Conservation (phyloP, 2,113 vertebrate genomes). For the Mesocricetus auratus region DNA sequence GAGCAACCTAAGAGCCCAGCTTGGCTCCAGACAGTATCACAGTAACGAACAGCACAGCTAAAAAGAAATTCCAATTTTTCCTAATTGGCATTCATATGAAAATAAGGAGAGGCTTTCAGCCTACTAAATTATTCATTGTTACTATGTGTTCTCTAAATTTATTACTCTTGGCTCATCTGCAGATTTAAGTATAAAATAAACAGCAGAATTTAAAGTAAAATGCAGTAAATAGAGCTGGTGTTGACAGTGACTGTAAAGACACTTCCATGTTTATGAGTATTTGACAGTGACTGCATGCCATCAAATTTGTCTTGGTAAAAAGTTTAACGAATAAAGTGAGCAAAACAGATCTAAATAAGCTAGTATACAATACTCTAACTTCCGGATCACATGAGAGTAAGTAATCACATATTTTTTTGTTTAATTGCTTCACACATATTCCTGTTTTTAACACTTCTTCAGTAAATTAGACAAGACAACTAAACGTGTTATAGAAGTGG, state of each 20-base stretch:
- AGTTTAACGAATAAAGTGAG: conserved; percentile 83
- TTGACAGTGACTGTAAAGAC: conserved; percentile 81
- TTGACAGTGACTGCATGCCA: conserved; percentile 58
- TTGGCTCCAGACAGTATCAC: conserved; percentile 66
- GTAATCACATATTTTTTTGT: conserved; percentile 81
- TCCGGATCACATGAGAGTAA: conserved; percentile 71
- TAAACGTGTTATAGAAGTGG: conserved; percentile 74
- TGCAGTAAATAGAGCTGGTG: conserved; percentile 80
- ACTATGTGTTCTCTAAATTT: conserved; percentile 81
- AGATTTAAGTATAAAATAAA: conserved; percentile 84
- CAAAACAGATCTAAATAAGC: conserved; percentile 75
- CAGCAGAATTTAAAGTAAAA: conserved; percentile 79
- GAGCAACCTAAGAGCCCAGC: conserved; percentile 62
- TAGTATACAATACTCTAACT: conserved; percentile 71
- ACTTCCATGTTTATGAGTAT: conserved; percentile 85
- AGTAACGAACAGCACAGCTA: conserved; percentile 74
- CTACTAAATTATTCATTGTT: conserved; percentile 84
- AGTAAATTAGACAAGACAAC: conserved; percentile 81
- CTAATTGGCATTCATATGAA: conserved; percentile 78
- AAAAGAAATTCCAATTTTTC: conserved; percentile 81
- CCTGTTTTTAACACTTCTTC: conserved; percentile 77
- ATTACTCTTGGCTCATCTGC: conserved; percentile 82
- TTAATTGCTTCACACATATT: conserved; percentile 86
- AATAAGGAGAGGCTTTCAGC: conserved; percentile 80
- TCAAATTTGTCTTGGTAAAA: conserved; percentile 81